phyloP scores from a whole-genome alignment of 1,140 invertebrate species.

The Hycleus cichorii region DNA sequence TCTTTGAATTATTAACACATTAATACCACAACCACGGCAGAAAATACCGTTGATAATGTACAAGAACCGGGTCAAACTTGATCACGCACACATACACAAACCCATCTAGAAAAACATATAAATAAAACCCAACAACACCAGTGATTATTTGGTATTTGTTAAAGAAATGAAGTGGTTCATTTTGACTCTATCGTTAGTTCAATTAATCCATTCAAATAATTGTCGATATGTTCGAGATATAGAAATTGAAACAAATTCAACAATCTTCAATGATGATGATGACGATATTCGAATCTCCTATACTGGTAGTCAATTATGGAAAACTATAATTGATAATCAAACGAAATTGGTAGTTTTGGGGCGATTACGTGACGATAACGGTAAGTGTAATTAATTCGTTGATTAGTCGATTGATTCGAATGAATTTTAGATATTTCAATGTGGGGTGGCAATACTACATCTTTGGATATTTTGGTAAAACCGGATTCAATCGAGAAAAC shows the following conservation, averaged over 20 bases:
- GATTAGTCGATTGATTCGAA: conserved; percentile 1
- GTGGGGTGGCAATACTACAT: conserved; percentile 59
- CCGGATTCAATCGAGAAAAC: conserved; percentile 48
- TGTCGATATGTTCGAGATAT: too few species aligned
- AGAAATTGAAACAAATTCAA: not conserved
- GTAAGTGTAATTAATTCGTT: conserved; percentile 28
- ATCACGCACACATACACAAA: conserved; percentile 6
- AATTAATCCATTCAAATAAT: too few species aligned
- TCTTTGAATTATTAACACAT: too few species aligned
- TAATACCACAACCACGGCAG: too few species aligned
- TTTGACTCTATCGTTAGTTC: too few species aligned
- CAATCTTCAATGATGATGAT: not conserved
- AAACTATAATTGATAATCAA: conserved; percentile 35
- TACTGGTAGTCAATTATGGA: conserved; percentile 47
- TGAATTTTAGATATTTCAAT: conserved; percentile 53
- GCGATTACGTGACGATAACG: conserved; percentile 43
- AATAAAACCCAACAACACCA: not conserved
- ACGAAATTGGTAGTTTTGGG: conserved; percentile 40
- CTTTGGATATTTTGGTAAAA: conserved; percentile 61
- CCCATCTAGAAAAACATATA: not conserved
- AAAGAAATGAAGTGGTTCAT: conserved; percentile 13
- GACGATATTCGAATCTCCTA: conserved; percentile 40
- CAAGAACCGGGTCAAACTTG: conserved; percentile 14
- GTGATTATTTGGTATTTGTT: not conserved
- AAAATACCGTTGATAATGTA: too few species aligned